A percentile compares a stretch with the other conserved stretches of the same genome.
Conservation (phyloP, 2,797 vertebrate genomes). For the Periparus ater region DNA sequence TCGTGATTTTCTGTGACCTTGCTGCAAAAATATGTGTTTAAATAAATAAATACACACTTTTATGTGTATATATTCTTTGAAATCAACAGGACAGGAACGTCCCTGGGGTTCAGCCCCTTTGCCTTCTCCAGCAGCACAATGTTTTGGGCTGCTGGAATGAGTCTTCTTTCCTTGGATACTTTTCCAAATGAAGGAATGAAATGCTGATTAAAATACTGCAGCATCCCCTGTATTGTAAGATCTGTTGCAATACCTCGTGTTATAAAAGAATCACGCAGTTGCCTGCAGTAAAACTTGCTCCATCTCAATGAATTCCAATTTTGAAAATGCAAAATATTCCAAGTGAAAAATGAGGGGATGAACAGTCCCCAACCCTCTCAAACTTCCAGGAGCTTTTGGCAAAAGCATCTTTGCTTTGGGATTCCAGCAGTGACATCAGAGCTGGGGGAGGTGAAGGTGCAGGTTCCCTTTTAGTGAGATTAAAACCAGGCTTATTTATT, state of each 20-base stretch:
- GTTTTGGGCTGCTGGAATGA: neutral
- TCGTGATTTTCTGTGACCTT: neutral
- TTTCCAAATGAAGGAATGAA: neutral
- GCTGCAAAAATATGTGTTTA: neutral
- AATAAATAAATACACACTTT: rapidly evolving
- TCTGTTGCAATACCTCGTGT: neutral
- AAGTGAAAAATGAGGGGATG: rapidly evolving
- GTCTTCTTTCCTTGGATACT: neutral
- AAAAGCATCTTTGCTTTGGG: neutral
- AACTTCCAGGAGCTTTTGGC: neutral
- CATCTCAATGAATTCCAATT: neutral
- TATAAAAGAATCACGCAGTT: neutral
- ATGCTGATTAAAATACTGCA: neutral
- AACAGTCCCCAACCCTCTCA: neutral
- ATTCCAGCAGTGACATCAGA: neutral
- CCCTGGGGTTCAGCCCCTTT: neutral
- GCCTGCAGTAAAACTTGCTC: neutral
- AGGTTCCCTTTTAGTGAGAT: neutral
- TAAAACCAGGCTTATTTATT: neutral
- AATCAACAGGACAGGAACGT: neutral
- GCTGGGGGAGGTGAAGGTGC: neutral
- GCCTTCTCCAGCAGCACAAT: neutral
- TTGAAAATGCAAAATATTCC: neutral
- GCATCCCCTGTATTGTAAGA: neutral
- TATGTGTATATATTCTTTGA: neutral